Evolutionary conservation across 2,888 invertebrate genomes (phyloP).

Genomic region (Lasiommata megera): DNA sequence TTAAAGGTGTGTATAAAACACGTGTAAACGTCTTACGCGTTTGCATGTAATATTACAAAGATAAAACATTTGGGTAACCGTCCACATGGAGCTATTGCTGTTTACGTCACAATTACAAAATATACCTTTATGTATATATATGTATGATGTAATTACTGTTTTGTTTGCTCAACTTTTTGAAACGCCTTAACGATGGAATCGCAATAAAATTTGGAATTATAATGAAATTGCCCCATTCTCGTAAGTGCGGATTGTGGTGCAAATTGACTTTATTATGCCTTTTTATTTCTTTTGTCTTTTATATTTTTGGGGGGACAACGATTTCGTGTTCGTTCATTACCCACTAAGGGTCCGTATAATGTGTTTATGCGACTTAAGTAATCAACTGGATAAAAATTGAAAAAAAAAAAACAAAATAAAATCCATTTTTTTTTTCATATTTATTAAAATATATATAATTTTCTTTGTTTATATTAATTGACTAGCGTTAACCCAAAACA

Average conservation of each 20-base stretch:
- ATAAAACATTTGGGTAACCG: conserved; percentile 44
- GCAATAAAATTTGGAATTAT: conserved; percentile 23
- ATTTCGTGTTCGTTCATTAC: not conserved
- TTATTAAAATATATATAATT: too few species aligned
- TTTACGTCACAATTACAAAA: conserved; percentile 40
- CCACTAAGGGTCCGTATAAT: not conserved
- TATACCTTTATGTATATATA: conserved; percentile 10
- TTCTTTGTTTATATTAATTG: too few species aligned
- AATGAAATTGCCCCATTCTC: conserved; percentile 25
- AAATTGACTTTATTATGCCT: conserved; percentile 6
- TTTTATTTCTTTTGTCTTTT: not conserved
- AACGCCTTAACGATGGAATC: conserved; percentile 18
- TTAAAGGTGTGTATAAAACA: not conserved
- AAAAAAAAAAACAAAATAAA: too few species aligned
- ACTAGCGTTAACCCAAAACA: not conserved
- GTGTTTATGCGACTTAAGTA: too few species aligned
- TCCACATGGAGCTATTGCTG: conserved; percentile 31
- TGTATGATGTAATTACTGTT: conserved; percentile 31
- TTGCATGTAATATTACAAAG: conserved; percentile 3
- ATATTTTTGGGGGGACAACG: not conserved
- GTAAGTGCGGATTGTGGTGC: conserved; percentile 15
- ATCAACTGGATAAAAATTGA: too few species aligned
- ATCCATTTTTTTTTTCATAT: too few species aligned
- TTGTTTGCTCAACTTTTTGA: conserved; percentile 30
- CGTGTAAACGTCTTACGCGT: conserved; percentile 5